Percentiles rank a stretch among this genome's conserved stretches.
These are phyloP conservation scores for Agrypnus murinus DNA, from an alignment of 2,888 invertebrate genomes.

Conservation along the genomic window DNA sequence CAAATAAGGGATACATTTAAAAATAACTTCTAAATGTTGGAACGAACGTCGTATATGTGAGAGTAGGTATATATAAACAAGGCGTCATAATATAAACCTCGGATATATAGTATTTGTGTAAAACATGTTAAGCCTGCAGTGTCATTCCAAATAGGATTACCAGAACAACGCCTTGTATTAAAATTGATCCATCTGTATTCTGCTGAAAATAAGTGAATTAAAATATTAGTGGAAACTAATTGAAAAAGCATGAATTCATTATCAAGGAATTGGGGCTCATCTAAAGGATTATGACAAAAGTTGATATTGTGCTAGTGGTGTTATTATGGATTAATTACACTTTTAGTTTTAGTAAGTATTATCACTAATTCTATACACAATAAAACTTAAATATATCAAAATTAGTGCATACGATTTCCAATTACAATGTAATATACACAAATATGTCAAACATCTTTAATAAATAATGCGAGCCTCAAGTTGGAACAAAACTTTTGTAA, in stretches of 20 bases:
- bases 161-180: neutral
- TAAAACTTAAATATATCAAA: too few relatives aligned
- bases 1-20: too few relatives aligned
- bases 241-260: slow-evolving; percentile 2
- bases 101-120: neutral
- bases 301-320: neutral
- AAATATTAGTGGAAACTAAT: neutral
- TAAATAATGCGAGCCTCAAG: too few relatives aligned
- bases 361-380: too few relatives aligned
- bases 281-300: slow-evolving; percentile 28
- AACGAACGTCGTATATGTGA: neutral
- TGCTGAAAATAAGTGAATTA: slow-evolving; percentile 17
- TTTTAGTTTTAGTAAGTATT: too few relatives aligned
- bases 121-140: neutral
- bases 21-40: neutral
- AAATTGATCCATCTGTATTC: too few relatives aligned
- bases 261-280: neutral
- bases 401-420: too few relatives aligned
- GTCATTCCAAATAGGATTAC: slow-evolving; percentile 13
- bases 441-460: too few relatives aligned
- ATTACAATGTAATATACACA: too few relatives aligned
- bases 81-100: neutral
- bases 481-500: too few relatives aligned
- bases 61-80: slow-evolving; percentile 3
- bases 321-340: too few relatives aligned